Conservation (phyloP, 2,888 invertebrate species). For the Dugesia japonica region DNA sequence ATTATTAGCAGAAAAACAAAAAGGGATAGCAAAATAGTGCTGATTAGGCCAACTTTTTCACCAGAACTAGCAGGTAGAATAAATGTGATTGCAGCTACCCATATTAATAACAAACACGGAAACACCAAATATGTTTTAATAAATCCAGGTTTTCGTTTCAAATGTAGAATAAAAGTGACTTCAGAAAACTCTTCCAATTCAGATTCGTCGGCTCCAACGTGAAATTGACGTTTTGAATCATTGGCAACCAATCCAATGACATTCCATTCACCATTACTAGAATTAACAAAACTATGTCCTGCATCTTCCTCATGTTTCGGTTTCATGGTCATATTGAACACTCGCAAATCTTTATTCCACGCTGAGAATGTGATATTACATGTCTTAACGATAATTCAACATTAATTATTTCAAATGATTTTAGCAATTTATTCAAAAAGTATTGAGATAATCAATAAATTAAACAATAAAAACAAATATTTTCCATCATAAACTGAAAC, state of each 20-base stretch:
- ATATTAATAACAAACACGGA: slow-evolving; percentile 29
- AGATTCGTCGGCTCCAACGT: slow-evolving; percentile 4
- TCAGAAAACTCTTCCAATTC: slow-evolving; percentile 24
- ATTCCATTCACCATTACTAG: slow-evolving; percentile 32
- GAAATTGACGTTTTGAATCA: neutral
- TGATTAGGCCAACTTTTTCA: slow-evolving; percentile 25
- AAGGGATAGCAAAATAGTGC: slow-evolving; percentile 29
- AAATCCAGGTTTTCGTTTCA: slow-evolving; percentile 27
- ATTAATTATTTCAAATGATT: no score
- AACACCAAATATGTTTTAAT: slow-evolving; percentile 31
- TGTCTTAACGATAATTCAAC: neutral
- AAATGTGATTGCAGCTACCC: slow-evolving; percentile 28
- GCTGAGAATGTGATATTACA: slow-evolving; percentile 32
- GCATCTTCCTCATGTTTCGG: slow-evolving; percentile 21
- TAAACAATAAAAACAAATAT: no score
- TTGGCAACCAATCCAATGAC: slow-evolving; percentile 29
- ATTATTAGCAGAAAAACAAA: slow-evolving; percentile 30
- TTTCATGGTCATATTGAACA: slow-evolving; percentile 1
- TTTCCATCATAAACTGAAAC: no score
- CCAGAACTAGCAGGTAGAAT: slow-evolving; percentile 20
- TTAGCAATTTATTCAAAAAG: no score
- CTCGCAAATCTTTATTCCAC: slow-evolving; percentile 31
- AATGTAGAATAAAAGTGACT: slow-evolving; percentile 29
- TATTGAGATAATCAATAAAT: no score
- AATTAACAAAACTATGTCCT: slow-evolving; percentile 25